Conservation (phyloP, 2,797 vertebrate species). For the Eulemur rubriventer region DNA sequence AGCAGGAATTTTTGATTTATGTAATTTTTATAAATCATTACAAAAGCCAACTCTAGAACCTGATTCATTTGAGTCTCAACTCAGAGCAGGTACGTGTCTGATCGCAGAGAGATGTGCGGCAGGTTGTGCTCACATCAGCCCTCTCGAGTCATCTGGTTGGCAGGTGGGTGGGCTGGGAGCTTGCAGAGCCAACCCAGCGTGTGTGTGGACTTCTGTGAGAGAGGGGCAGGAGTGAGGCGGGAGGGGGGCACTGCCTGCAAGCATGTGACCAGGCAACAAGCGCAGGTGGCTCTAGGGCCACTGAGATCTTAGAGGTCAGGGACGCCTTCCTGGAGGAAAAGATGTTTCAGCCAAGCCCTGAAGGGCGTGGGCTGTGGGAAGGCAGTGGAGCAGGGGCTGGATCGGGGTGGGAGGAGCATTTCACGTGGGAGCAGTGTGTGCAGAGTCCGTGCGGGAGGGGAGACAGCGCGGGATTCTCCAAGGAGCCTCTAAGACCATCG, state of each 20-base stretch:
- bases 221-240: not conserved
- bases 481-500: not conserved
- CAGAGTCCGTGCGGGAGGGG: not conserved
- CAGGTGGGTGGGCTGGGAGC: not conserved
- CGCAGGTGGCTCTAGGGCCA: not conserved
- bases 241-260: not conserved
- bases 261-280: rapidly evolving
- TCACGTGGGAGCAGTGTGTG: no score
- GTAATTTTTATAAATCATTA: not conserved
- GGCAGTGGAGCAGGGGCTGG: rapidly evolving
- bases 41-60: not conserved
- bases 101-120: not conserved
- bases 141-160: not conserved
- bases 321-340: not conserved
- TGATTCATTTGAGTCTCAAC: not conserved
- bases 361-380: no score
- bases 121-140: no score
- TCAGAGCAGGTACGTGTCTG: not conserved
- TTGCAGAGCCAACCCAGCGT: rapidly evolving
- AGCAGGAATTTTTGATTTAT: not conserved
- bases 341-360: not conserved
- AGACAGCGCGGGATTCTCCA: rapidly evolving
- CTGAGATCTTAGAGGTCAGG: not conserved
- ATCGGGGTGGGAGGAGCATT: no score
- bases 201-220: rapidly evolving